These are phyloP conservation scores for Dryobotodes eremita DNA, from an alignment of 2,888 invertebrate genomes.

Conservation along the genomic window DNA sequence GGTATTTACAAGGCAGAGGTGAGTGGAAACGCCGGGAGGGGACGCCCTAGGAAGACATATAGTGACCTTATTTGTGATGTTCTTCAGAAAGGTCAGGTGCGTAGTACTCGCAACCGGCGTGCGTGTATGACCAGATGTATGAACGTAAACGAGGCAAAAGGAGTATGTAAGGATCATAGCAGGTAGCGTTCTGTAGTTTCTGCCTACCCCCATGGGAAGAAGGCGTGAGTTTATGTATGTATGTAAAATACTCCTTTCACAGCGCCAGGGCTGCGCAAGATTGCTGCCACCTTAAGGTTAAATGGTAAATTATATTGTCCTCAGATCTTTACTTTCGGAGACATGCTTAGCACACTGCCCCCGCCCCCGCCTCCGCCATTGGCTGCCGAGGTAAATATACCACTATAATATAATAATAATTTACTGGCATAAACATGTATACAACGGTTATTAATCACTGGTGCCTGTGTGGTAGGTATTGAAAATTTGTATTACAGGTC, in stretches of 20 bases:
- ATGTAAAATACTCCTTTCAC: neutral
- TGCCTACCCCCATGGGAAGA: too few relatives aligned
- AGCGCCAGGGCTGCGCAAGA: neutral
- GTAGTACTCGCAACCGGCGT: too few relatives aligned
- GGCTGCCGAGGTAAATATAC: slow-evolving; percentile 59
- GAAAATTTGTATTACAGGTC: neutral
- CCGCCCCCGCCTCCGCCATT: slow-evolving; percentile 53
- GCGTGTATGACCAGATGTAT: too few relatives aligned
- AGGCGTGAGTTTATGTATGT: too few relatives aligned
- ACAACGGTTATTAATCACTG: neutral
- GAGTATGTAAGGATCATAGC: too few relatives aligned
- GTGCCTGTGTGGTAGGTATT: neutral
- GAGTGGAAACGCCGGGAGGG: too few relatives aligned
- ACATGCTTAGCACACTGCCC: slow-evolving; percentile 73
- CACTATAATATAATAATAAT: neutral
- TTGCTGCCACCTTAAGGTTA: neutral
- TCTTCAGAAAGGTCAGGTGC: too few relatives aligned
- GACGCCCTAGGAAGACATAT: too few relatives aligned
- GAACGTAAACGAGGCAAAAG: too few relatives aligned
- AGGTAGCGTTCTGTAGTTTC: too few relatives aligned
- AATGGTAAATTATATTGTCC: slow-evolving; percentile 36
- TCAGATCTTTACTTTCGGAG: slow-evolving; percentile 71
- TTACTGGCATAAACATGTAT: neutral
- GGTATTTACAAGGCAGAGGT: too few relatives aligned
- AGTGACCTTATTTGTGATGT: too few relatives aligned